phyloP scores from a whole-genome alignment of 2,797 vertebrate genomes.

The Serranus cabrilla region DNA sequence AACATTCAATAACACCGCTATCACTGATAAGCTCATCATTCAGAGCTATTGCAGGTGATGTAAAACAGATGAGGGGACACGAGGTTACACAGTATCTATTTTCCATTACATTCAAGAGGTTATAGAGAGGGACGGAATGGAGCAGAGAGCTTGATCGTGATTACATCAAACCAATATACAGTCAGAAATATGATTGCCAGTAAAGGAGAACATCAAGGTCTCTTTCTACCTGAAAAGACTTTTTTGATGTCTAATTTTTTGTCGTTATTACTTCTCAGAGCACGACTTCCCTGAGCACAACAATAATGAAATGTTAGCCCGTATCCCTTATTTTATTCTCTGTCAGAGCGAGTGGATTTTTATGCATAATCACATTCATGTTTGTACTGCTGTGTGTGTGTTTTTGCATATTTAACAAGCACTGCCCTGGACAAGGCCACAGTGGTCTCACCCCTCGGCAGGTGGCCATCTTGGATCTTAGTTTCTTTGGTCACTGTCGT shows the following conservation, averaged over 20 bases:
- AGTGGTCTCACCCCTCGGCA: constrained; percentile 48
- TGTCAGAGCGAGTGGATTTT: neutral
- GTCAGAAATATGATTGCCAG: constrained; percentile 47
- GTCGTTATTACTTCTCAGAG: constrained; percentile 6
- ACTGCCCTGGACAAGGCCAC: constrained; percentile 24
- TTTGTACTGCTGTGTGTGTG: neutral
- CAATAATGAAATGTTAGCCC: constrained; percentile 4
- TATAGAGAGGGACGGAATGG: constrained; percentile 40
- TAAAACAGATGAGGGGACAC: constrained; percentile 75
- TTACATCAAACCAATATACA: constrained; percentile 64
- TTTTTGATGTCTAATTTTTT: constrained; percentile 25
- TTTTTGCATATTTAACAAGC: constrained; percentile 20
- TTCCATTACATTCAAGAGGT: constrained; percentile 73
- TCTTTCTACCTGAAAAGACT: constrained; percentile 3
- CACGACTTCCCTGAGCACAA: neutral
- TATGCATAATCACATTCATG: neutral
- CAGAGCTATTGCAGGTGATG: constrained; percentile 74
- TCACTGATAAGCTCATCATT: constrained; percentile 74
- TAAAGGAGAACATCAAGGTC: constrained; percentile 58
- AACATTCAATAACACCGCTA: constrained; percentile 44
- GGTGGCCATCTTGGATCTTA: constrained; percentile 48
- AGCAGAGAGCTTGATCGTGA: constrained; percentile 47
- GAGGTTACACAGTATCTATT: constrained; percentile 67
- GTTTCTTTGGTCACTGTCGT: constrained; percentile 37
- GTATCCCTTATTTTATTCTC: neutral